Base-by-base conservation (phyloP, 2,113 vertebrate species). In the Cheilinus undulatus region DNA sequence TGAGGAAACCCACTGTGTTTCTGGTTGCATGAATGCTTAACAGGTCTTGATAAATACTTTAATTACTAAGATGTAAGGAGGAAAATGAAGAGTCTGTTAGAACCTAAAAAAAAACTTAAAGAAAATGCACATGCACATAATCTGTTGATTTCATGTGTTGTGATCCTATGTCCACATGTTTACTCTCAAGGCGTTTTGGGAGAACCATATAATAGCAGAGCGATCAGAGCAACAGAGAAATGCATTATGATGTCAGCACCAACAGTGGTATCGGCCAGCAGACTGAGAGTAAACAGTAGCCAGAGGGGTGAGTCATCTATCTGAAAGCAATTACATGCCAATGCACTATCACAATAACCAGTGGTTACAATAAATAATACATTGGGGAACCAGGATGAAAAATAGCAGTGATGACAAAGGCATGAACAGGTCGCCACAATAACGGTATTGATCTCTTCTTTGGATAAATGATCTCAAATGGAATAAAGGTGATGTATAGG, bases 181-280 rank as follows among this genome's bases (percentile, higher is more conserved):
- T 56, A 82, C 94, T 93, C 88, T 95, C 94, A 93, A 51, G 73
- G 73, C 48, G 0, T 76, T 76, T 73, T 30, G 45, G 46, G 32
- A 42, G 65, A 71, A 52, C 26, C 52, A 76, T 87, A 84, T 74
- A 81, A 79, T 49, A 67, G 62, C 15, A 32, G 23, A 20, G 68
- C 2, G 34, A 73, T 52, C 17, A 0, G 12, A 28, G 15, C 23
- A 27, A 66, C 26, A 0, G 51, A 72, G 69, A 73, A 77, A 75
- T 8, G n/a, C 79, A 82, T 82, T 73, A 82, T 0, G 11, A 72
- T 63, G 79, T 78, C 85, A 38, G 53, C 70, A 53, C 20, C 43
- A 66, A 34, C 60, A 36, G 50, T n/a, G n/a, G 65, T 9, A 48
- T 20, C 22, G 19, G 77, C 54, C n/a, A 20, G 22, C 20, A 23